Conservation (phyloP, 2,113 vertebrate genomes). For the Grus americana region DNA sequence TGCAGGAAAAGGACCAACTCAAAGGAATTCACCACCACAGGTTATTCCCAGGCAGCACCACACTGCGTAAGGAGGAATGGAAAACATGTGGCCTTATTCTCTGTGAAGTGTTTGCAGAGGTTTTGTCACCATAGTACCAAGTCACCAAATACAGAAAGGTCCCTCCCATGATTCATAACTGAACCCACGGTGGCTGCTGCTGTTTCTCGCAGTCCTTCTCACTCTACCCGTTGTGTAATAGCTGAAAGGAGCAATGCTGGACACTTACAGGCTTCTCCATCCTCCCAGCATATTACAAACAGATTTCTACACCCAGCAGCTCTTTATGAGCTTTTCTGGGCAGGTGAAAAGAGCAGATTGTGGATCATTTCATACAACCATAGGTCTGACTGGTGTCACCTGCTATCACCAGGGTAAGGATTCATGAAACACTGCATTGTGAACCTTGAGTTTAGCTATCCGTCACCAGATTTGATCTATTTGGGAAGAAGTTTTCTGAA, state of each 20-base stretch:
- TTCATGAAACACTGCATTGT: background rate
- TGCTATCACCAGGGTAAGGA: background rate
- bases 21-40: background rate
- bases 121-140: background rate
- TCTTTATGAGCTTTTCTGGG: background rate
- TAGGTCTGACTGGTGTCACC: background rate
- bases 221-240: background rate
- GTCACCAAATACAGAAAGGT: conserved; percentile 14
- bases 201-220: background rate
- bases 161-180: background rate
- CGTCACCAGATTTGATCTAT: background rate
- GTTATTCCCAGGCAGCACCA: background rate
- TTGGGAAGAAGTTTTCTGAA: background rate
- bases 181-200: background rate
- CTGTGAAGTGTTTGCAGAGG: conserved; percentile 19
- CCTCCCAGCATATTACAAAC: background rate
- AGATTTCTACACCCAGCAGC: background rate
- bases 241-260: background rate
- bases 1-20: background rate
- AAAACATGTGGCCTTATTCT: background rate
- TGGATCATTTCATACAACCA: background rate
- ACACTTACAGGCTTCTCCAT: background rate
- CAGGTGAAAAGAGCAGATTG: background rate
- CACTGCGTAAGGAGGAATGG: background rate
- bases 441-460: background rate